These are phyloP conservation scores for Drosophila kanapiae DNA, from an alignment of 1,140 invertebrate species.

Conservation along the genomic window DNA sequence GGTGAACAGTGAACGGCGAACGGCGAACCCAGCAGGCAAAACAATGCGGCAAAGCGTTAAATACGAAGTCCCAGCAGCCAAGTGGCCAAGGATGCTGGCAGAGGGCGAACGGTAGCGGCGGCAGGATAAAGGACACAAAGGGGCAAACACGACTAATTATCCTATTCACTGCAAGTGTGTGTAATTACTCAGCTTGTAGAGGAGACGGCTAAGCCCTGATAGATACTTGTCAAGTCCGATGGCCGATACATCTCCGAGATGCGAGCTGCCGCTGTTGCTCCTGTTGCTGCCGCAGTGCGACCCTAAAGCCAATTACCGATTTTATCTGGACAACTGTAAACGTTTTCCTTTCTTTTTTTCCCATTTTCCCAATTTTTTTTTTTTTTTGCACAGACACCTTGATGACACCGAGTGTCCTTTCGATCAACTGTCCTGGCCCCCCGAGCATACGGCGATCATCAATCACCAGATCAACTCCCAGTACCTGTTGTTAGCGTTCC, in stretches of 20 bases:
- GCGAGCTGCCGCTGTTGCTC: slow-evolving; percentile 27
- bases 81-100: slow-evolving; percentile 39
- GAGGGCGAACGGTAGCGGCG: slow-evolving; percentile 57
- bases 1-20: neutral
- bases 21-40: slow-evolving; percentile 64
- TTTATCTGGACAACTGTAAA: slow-evolving; percentile 69
- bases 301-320: slow-evolving; percentile 77
- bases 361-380: neutral
- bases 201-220: slow-evolving; percentile 33
- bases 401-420: slow-evolving; percentile 50
- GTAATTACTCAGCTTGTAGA: slow-evolving; percentile 61
- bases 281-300: slow-evolving; percentile 38
- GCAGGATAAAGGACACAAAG: slow-evolving; percentile 71
- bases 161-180: slow-evolving; percentile 75
- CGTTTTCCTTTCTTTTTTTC: slow-evolving; percentile 8
- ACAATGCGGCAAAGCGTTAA: slow-evolving; percentile 76
- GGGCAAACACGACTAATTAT: slow-evolving; percentile 73
- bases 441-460: slow-evolving; percentile 64
- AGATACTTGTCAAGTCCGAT: slow-evolving; percentile 56
- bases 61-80: slow-evolving; percentile 38
- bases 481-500: slow-evolving; percentile 39
- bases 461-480: slow-evolving; percentile 50
- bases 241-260: neutral
- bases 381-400: slow-evolving; percentile 37
- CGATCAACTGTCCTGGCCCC: slow-evolving; percentile 25